Evolutionary conservation across 2,888 invertebrate genomes (phyloP), one percentile per base, ranked within the genome.

Genomic region (Polymixis lichenea): DNA sequence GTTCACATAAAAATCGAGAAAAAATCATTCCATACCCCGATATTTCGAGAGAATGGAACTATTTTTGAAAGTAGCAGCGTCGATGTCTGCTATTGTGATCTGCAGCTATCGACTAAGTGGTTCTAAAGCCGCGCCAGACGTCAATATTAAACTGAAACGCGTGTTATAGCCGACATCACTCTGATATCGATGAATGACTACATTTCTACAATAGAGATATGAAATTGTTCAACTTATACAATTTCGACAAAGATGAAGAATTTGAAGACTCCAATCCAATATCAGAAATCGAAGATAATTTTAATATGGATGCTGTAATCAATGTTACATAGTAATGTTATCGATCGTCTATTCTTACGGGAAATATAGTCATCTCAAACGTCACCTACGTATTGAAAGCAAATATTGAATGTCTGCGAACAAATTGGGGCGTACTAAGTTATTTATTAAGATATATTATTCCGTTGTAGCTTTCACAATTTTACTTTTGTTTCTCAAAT

Each of bases 81-180:
- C 72, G 78, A 77, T 83, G 76, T 81, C 72, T 79, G 82, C 87
- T 89, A 89, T 88, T 90, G 82, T 85, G 84, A 86, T 83, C 78
- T 84, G 82, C 81, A 75, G 84, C 81, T 85, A 75, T 75, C 76
- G 64, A 46, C 85, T 82, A 80, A 89, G 84, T 86, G 81, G 78
- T 86, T 86, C 85, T 77, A 76, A 85, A 86, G 82, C 72, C 55
- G 78, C 86, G 83, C 82, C 86, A 84, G 88, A 84, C 87, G 86
- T 86, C 88, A 89, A 89, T 92, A 91, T 92, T 90, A 89, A 90
- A 91, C 86, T 89, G 88, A 87, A 87, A 87, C 88, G 88, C 83
- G 80, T 84, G 89, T 89, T 91, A 89, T 87, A 89, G 86, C 83
- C 82, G 73, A 83, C 66, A 73, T 78, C 61, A 85, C 87, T 85